phyloP scores from a whole-genome alignment of 2,113 vertebrate species.

The Peromyscus leucopus region DNA sequence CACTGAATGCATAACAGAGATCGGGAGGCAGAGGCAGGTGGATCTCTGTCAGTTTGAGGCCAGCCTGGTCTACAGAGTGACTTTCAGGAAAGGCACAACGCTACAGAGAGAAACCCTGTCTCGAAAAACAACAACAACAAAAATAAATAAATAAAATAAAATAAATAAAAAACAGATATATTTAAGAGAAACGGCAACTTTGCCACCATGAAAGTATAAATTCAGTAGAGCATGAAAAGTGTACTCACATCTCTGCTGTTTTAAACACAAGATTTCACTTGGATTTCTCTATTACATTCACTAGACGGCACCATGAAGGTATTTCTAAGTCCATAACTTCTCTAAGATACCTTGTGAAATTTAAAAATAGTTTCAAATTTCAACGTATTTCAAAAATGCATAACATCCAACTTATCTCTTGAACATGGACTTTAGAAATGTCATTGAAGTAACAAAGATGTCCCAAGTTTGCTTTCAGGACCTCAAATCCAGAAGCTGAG shows the following conservation, averaged over 20 bases:
- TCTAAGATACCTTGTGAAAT: slow-evolving; percentile 9
- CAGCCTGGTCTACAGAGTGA: too few relatives aligned
- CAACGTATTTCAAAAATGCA: slow-evolving; percentile 20
- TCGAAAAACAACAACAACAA: too few relatives aligned
- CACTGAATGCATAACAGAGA: background rate
- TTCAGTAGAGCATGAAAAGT: background rate
- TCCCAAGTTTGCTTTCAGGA: slow-evolving; percentile 32
- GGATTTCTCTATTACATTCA: slow-evolving; percentile 65
- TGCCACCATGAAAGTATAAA: slow-evolving; percentile 4
- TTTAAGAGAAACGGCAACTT: slow-evolving; percentile 60
- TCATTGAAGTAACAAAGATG: slow-evolving; percentile 37
- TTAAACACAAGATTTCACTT: slow-evolving; percentile 23
- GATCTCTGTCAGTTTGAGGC: too few relatives aligned
- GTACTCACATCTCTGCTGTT: background rate
- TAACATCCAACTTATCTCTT: background rate
- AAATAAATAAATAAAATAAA: too few relatives aligned
- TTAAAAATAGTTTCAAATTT: slow-evolving; percentile 62
- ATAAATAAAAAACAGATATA: slow-evolving; percentile 3
- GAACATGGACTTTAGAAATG: slow-evolving; percentile 66
- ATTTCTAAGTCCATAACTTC: slow-evolving; percentile 32
- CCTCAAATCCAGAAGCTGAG: background rate
- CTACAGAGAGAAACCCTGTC: too few relatives aligned
- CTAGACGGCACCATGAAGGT: slow-evolving; percentile 85
- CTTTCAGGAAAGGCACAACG: too few relatives aligned
- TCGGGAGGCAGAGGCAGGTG: too few relatives aligned